Evolutionary conservation across 2,113 vertebrate genomes (phyloP).

Genomic region (Smithornis capensis): DNA sequence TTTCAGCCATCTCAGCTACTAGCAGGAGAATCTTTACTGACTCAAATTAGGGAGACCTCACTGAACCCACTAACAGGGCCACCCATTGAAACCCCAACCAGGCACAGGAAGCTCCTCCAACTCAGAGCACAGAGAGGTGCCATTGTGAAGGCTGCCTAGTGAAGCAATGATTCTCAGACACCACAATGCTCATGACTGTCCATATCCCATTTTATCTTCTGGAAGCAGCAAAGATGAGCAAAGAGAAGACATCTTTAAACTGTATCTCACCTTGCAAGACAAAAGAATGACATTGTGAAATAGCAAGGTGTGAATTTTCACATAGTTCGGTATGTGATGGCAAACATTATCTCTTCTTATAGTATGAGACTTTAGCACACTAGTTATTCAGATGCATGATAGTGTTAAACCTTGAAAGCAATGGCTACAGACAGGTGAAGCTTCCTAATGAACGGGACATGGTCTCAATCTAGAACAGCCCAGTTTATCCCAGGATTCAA

Average conservation of each 20-base stretch:
- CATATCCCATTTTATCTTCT: background rate
- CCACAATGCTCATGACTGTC: accelerated
- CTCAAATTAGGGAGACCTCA: background rate
- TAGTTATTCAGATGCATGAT: background rate
- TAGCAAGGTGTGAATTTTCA: background rate
- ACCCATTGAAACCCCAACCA: background rate
- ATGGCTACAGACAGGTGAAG: background rate
- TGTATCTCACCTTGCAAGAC: background rate
- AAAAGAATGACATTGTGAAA: background rate
- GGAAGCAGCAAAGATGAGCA: background rate
- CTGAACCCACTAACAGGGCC: background rate
- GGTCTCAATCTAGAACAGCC: background rate
- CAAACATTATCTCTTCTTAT: background rate
- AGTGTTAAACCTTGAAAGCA: background rate
- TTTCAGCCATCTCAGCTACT: background rate
- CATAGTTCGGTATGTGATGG: accelerated
- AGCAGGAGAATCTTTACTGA: background rate
- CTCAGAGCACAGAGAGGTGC: background rate
- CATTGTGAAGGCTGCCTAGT: background rate
- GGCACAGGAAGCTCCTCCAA: background rate
- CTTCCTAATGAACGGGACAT: background rate
- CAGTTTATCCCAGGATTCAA: background rate
- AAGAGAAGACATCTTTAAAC: background rate
- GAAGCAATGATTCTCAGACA: background rate
- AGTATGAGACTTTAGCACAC: background rate